phyloP scores from a whole-genome alignment of 1,140 invertebrate genomes.

The Pinna nobilis region DNA sequence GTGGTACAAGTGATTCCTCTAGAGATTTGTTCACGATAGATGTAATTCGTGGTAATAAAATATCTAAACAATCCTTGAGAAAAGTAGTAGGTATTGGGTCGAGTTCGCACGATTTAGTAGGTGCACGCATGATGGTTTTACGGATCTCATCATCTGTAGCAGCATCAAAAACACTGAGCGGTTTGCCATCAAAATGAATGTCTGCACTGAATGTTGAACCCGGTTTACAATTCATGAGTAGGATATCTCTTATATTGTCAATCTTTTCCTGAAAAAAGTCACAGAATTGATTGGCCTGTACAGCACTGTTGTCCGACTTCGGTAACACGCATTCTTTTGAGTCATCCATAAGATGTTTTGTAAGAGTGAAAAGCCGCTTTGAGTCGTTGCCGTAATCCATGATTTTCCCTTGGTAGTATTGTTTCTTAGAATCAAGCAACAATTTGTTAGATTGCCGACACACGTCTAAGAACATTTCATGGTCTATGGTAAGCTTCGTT shows the following conservation, averaged over 20 bases:
- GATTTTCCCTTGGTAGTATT: conserved; percentile 27
- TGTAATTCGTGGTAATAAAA: not conserved
- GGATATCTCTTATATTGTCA: too few species aligned
- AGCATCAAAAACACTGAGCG: not conserved
- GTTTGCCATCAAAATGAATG: not conserved
- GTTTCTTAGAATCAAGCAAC: conserved; percentile 2
- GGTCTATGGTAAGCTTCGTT: conserved; percentile 8
- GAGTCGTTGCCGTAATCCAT: conserved; percentile 19
- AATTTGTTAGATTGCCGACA: conserved; percentile 10
- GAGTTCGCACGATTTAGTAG: conserved; percentile 3
- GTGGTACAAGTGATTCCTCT: not conserved
- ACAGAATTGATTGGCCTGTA: too few species aligned
- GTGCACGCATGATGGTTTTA: not conserved
- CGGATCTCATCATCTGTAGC: too few species aligned
- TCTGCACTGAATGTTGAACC: too few species aligned
- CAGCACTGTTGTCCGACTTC: too few species aligned
- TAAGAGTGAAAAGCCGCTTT: conserved; percentile 25
- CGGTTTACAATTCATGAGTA: too few species aligned
- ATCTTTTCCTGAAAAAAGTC: too few species aligned
- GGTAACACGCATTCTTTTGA: too few species aligned
- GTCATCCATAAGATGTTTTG: too few species aligned
- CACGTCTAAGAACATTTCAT: conserved; percentile 25
- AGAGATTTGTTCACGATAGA: not conserved
- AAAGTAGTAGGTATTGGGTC: not conserved
- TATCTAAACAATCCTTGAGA: conserved; percentile 4